These are phyloP conservation scores for Ligdia adustata DNA, from an alignment of 2,888 invertebrate species.

Conservation along the genomic window DNA sequence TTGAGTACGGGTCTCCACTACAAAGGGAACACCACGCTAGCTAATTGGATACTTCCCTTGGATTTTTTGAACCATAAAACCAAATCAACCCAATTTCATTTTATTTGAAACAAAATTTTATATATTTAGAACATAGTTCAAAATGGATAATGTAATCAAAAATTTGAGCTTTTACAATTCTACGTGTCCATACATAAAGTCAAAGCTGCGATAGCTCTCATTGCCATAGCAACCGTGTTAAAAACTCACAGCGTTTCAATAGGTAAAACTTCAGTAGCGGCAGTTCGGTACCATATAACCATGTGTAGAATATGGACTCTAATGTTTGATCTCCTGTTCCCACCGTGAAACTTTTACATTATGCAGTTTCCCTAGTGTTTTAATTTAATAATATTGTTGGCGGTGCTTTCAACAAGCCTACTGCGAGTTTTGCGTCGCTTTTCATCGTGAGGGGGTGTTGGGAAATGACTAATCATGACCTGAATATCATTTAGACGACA, in stretches of 20 bases:
- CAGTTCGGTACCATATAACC: conserved; percentile 50
- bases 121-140: too few relatives aligned
- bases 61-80: too few relatives aligned
- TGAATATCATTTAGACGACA: conserved; percentile 9
- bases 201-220: too few relatives aligned
- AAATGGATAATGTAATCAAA: too few relatives aligned
- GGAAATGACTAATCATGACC: conserved; percentile 32
- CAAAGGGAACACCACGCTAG: too few relatives aligned
- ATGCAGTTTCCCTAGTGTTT: conserved; percentile 5
- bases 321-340: conserved; percentile 56
- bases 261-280: conserved; percentile 39
- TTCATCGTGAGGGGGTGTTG: neutral
- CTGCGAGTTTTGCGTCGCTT: neutral
- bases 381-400: conserved; percentile 5
- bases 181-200: too few relatives aligned
- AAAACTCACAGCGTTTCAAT: conserved; percentile 40
- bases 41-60: too few relatives aligned
- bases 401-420: conserved; percentile 5
- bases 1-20: too few relatives aligned
- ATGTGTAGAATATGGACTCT: conserved; percentile 47
- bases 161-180: too few relatives aligned
- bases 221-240: conserved; percentile 55
- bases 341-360: conserved; percentile 50
- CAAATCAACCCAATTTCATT: too few relatives aligned
- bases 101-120: too few relatives aligned